A percentile compares a stretch with the other conserved stretches of the same genome.
Evolutionary conservation across 2,113 vertebrate genomes (phyloP).

Genomic region (Salvelinus sp.): DNA sequence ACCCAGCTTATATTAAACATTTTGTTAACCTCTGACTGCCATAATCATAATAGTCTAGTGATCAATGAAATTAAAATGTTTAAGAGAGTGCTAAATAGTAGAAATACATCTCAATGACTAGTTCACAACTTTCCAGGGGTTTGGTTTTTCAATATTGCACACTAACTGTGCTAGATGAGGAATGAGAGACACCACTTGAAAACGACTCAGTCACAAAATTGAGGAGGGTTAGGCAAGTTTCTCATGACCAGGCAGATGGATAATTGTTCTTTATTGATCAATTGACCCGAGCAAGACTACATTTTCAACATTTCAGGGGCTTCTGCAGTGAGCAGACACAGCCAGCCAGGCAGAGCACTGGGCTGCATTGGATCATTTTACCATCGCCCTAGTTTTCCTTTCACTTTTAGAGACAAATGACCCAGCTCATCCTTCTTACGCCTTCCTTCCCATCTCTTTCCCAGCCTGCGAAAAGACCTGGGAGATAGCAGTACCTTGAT

Average conservation of each 20-base stretch:
- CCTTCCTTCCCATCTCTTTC: slow-evolving; percentile 24
- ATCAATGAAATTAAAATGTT: too few species aligned
- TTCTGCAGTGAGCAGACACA: neutral
- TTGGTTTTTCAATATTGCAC: too few species aligned
- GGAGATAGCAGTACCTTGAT: neutral
- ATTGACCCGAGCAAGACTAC: neutral
- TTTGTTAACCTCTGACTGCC: slow-evolving; percentile 4
- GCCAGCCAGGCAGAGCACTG: slow-evolving; percentile 17
- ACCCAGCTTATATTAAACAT: too few species aligned
- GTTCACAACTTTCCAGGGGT: too few species aligned
- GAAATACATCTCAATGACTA: too few species aligned
- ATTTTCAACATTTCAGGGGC: slow-evolving; percentile 9
- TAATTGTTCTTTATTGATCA: slow-evolving; percentile 52
- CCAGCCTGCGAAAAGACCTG: neutral
- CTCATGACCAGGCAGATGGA: slow-evolving; percentile 39
- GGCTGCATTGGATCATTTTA: slow-evolving; percentile 66
- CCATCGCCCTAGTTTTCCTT: slow-evolving; percentile 68
- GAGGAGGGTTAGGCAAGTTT: slow-evolving; percentile 15
- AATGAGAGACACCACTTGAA: slow-evolving; percentile 25
- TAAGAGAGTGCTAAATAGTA: too few species aligned
- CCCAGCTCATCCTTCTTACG: slow-evolving; percentile 54
- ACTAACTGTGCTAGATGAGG: too few species aligned
- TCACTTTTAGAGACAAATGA: slow-evolving; percentile 59
- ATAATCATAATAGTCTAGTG: neutral
- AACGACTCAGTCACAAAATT: slow-evolving; percentile 33